Conservation (phyloP, 2,888 invertebrate genomes). For the Drosophila yooni region DNA sequence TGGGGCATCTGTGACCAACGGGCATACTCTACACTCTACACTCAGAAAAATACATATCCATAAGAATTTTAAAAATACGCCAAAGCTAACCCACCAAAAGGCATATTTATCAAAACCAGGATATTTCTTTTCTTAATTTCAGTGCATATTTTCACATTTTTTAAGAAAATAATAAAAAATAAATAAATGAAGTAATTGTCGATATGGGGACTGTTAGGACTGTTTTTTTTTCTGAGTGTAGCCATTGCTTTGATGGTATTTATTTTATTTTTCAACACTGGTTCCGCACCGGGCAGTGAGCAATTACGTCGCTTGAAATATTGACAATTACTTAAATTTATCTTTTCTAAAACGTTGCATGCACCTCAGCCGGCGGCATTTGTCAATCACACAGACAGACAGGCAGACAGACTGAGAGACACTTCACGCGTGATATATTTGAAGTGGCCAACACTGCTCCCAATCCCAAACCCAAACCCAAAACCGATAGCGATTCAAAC, state of each 20-base stretch:
- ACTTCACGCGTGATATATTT: constrained; percentile 77
- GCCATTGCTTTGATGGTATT: constrained; percentile 47
- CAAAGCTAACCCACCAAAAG: no score
- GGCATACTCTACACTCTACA: constrained; percentile 9
- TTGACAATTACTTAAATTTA: constrained; percentile 81
- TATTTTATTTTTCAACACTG: constrained; percentile 52
- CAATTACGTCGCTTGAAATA: constrained; percentile 78
- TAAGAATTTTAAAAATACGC: neutral
- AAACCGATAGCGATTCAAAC: neutral
- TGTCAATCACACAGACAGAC: constrained; percentile 66
- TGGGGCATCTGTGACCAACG: constrained; percentile 15
- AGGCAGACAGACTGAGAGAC: constrained; percentile 48
- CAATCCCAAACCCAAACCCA: constrained; percentile 3
- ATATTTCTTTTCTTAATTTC: no score
- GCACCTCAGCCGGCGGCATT: constrained; percentile 72
- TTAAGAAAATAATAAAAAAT: no score
- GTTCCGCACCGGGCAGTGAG: constrained; percentile 37
- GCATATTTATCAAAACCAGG: no score
- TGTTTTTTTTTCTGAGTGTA: neutral
- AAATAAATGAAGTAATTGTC: no score
- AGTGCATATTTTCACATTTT: no score
- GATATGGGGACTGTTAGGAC: no score
- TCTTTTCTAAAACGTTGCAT: constrained; percentile 77
- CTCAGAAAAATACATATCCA: neutral
- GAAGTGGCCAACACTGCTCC: constrained; percentile 65